These are phyloP conservation scores for Nemurella pictetii DNA, from an alignment of 2,888 invertebrate genomes.

Conservation along the genomic window DNA sequence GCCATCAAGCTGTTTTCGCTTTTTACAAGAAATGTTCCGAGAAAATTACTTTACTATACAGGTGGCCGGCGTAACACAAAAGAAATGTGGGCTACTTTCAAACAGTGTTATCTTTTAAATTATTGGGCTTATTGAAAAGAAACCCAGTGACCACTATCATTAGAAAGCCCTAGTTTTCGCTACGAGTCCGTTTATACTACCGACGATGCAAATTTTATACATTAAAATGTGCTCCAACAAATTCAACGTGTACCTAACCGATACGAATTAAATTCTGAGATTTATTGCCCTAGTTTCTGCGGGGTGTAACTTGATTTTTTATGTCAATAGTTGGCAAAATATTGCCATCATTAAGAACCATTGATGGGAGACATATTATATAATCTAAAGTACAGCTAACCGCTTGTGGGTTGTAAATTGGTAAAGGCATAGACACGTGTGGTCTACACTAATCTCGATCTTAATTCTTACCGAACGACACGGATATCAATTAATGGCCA, in stretches of 20 bases:
- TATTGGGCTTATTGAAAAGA: slow-evolving; percentile 27
- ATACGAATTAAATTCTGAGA: not conserved
- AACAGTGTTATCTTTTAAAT: slow-evolving; percentile 3
- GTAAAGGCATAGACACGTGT: not conserved
- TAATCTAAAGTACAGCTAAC: not conserved
- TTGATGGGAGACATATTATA: not conserved
- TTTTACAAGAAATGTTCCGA: not conserved
- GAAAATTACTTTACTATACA: slow-evolving; percentile 2
- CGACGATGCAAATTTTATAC: not conserved
- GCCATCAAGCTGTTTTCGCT: not conserved
- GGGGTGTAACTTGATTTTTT: not conserved
- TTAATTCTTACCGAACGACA: not conserved
- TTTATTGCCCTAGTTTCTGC: not conserved
- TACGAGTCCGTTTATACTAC: not conserved
- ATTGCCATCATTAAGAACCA: not conserved
- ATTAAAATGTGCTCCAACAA: not conserved
- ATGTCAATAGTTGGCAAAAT: not conserved
- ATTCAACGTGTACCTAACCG: not conserved
- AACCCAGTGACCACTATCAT: slow-evolving; percentile 22
- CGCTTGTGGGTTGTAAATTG: not conserved
- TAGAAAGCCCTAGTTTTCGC: slow-evolving; percentile 25
- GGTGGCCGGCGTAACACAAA: not conserved
- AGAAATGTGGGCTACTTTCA: slow-evolving; percentile 12
- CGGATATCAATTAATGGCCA: not conserved
- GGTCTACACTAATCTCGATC: not conserved